Conservation (phyloP, 2,888 invertebrate species). For the Sphaerophoria taeniata region DNA sequence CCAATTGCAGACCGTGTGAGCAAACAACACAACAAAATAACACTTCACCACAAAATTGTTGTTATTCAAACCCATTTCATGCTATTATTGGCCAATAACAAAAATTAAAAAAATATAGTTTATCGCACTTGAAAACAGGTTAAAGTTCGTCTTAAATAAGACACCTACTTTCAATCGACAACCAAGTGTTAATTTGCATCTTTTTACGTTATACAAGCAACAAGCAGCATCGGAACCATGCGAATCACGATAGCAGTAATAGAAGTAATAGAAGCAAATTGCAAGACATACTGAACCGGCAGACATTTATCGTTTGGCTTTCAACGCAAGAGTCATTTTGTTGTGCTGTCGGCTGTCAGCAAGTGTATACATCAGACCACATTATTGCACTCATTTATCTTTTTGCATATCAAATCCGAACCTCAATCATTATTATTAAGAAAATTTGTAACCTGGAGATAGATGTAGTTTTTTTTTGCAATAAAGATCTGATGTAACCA, state of each 20-base stretch:
- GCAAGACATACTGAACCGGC: slow-evolving; percentile 14
- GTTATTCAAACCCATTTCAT: background rate
- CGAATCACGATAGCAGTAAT: slow-evolving; percentile 14
- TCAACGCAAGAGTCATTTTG: no score
- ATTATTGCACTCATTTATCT: slow-evolving; percentile 32
- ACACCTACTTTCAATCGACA: slow-evolving; percentile 50
- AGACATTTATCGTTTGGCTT: slow-evolving; percentile 39
- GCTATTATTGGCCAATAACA: background rate
- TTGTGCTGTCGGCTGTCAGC: background rate
- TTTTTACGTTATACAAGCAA: background rate
- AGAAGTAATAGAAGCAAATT: background rate
- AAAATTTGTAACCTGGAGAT: slow-evolving; percentile 44
- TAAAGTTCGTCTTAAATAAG: slow-evolving; percentile 60
- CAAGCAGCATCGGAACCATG: background rate
- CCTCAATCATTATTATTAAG: slow-evolving; percentile 1
- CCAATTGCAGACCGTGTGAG: slow-evolving; percentile 23
- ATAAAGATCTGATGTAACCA: slow-evolving; percentile 57
- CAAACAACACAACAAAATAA: slow-evolving; percentile 37
- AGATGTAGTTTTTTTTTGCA: slow-evolving; percentile 30
- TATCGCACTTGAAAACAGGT: slow-evolving; percentile 42
- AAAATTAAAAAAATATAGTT: background rate
- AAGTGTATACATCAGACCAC: slow-evolving; percentile 41
- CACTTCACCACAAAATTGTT: slow-evolving; percentile 32
- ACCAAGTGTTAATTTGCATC: slow-evolving; percentile 51
- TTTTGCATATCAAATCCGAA: slow-evolving; percentile 12